A percentile compares a stretch with the other conserved stretches of the same genome.
Conservation (phyloP, 2,888 invertebrate species). For the Dynastes tityus region DNA sequence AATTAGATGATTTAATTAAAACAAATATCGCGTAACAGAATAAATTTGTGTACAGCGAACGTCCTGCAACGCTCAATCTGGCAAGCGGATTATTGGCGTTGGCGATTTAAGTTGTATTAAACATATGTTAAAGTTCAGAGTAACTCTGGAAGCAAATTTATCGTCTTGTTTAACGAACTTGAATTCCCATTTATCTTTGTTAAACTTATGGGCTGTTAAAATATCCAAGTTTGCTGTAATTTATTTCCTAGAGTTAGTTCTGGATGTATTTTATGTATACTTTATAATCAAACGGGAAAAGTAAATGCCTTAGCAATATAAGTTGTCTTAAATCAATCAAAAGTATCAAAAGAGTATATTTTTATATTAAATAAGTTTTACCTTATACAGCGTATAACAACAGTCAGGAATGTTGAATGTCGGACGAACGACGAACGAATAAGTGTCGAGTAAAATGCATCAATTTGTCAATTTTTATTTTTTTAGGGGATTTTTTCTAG, state of each 20-base stretch:
- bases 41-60: not conserved
- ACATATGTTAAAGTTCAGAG: constrained; percentile 20
- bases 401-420: too few relatives aligned
- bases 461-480: too few relatives aligned
- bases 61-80: not conserved
- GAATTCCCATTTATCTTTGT: constrained; percentile 12
- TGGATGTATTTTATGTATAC: not conserved
- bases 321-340: too few relatives aligned
- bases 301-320: too few relatives aligned
- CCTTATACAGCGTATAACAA: too few relatives aligned
- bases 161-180: not conserved
- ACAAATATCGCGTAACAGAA: constrained; percentile 29
- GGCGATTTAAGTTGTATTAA: constrained; percentile 16
- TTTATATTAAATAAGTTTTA: too few relatives aligned
- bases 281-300: not conserved
- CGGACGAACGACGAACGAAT: too few relatives aligned
- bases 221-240: constrained; percentile 5
- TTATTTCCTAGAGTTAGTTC: not conserved
- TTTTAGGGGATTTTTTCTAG: too few relatives aligned
- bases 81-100: not conserved
- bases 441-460: too few relatives aligned
- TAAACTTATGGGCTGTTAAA: constrained; percentile 12
- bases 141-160: constrained; percentile 10
- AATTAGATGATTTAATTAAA: constrained; percentile 38
- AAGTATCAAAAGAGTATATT: too few relatives aligned